These are phyloP conservation scores for Atethmia centrago DNA, from an alignment of 2,888 invertebrate genomes.

Conservation along the genomic window DNA sequence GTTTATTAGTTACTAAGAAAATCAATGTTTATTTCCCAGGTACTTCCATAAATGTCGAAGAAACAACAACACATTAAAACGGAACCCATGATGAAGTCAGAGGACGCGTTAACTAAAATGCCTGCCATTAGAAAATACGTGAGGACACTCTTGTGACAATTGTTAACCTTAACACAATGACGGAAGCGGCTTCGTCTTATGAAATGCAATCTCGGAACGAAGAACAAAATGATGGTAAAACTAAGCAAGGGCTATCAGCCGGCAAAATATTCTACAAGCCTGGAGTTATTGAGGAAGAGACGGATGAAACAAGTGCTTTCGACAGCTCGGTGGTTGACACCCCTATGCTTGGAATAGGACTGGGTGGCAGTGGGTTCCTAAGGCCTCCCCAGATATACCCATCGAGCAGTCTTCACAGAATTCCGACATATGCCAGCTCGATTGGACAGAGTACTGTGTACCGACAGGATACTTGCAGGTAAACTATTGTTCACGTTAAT, in stretches of 20 bases:
- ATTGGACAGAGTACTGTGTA: slow-evolving; percentile 90
- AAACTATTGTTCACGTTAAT: slow-evolving; percentile 13
- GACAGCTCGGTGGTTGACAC: slow-evolving; percentile 86
- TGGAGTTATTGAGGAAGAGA: slow-evolving; percentile 86
- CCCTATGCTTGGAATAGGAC: slow-evolving; percentile 81
- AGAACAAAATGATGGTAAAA: slow-evolving; percentile 73
- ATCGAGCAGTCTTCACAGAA: slow-evolving; percentile 88
- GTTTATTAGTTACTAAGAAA: not conserved
- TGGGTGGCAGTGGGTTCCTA: slow-evolving; percentile 77
- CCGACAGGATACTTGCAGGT: slow-evolving; percentile 91
- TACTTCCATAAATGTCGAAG: slow-evolving; percentile 28
- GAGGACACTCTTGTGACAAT: slow-evolving; percentile 77
- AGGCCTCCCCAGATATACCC: slow-evolving; percentile 82
- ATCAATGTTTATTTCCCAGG: slow-evolving; percentile 44
- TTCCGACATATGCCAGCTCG: slow-evolving; percentile 91
- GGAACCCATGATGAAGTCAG: slow-evolving; percentile 51
- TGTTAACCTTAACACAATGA: slow-evolving; percentile 69
- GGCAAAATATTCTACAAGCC: slow-evolving; percentile 89
- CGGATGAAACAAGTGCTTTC: slow-evolving; percentile 87
- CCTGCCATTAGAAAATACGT: slow-evolving; percentile 61
- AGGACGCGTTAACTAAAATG: slow-evolving; percentile 60
- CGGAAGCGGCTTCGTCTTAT: slow-evolving; percentile 78
- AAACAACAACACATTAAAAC: slow-evolving; percentile 32
- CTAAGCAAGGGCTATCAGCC: slow-evolving; percentile 77
- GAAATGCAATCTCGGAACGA: slow-evolving; percentile 83